phyloP scores from a whole-genome alignment of 2,797 vertebrate genomes.

The Melanitta fusca region DNA sequence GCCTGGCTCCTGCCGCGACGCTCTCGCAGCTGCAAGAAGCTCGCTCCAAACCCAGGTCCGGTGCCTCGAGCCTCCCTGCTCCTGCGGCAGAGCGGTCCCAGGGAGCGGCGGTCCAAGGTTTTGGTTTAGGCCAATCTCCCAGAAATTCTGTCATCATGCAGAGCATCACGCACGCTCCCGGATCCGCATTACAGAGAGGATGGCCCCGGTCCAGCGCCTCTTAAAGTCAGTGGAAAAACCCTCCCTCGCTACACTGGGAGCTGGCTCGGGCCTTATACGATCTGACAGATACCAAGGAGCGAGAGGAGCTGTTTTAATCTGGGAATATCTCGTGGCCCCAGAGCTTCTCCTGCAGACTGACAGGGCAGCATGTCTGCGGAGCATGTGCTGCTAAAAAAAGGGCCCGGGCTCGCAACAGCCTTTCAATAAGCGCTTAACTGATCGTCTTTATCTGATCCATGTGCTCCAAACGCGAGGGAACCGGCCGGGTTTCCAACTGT shows the following conservation, averaged over 20 bases:
- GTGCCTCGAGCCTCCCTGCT: neutral
- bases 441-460: conserved; percentile 34
- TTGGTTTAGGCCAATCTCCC: conserved; percentile 64
- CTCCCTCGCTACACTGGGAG: conserved; percentile 32
- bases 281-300: conserved; percentile 26
- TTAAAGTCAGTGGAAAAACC: conserved; percentile 65
- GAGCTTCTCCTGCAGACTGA: neutral
- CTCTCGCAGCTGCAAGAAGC: conserved; percentile 16
- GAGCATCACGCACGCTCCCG: conserved; percentile 65
- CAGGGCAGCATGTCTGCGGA: neutral
- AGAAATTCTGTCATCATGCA: conserved; percentile 72
- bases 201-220: conserved; percentile 28
- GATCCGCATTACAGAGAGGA: conserved; percentile 58
- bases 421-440: neutral
- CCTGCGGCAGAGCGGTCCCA: neutral
- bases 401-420: neutral
- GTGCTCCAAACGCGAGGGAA: neutral
- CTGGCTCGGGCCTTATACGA: neutral
- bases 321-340: conserved; percentile 15
- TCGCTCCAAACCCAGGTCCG: neutral
- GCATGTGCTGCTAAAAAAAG: neutral
- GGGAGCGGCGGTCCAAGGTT: neutral
- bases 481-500: conserved; percentile 5
- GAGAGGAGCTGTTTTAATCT: neutral
- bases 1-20: neutral